These are phyloP conservation scores for Typhlichthys subterraneus DNA, from an alignment of 2,797 vertebrate species.

Conservation along the genomic window DNA sequence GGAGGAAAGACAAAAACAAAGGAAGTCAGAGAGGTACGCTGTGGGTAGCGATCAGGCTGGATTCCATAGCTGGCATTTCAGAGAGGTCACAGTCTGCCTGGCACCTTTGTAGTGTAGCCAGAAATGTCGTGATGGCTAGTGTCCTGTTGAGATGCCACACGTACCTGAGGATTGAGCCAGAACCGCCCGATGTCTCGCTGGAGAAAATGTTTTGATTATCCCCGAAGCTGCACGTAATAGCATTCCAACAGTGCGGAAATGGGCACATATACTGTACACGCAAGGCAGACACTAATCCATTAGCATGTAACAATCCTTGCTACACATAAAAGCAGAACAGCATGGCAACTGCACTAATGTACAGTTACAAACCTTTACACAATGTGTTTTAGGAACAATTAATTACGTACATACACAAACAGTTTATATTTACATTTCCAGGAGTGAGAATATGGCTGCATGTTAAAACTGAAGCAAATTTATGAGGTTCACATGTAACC, in stretches of 20 bases:
- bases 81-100: slow-evolving; percentile 2
- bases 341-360: not conserved
- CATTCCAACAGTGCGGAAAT: not conserved
- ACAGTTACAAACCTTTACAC: too few relatives aligned
- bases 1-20: not conserved
- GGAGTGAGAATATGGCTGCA: not conserved
- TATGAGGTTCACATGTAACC: slow-evolving; percentile 18
- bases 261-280: not conserved
- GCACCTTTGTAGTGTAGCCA: slow-evolving; percentile 11
- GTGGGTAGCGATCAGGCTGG: not conserved
- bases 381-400: too few relatives aligned
- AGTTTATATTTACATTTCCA: too few relatives aligned
- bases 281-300: not conserved
- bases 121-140: slow-evolving; percentile 27
- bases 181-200: not conserved
- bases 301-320: too few relatives aligned
- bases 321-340: not conserved
- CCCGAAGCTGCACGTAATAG: not conserved
- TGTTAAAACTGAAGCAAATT: slow-evolving; percentile 30
- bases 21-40: not conserved
- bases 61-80: slow-evolving; percentile 34
- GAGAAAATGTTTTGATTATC: not conserved
- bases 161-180: not conserved
- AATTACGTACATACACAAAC: not conserved
- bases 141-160: slow-evolving; percentile 12